Evolutionary conservation across 2,888 invertebrate genomes (phyloP), one percentile per base, ranked within the genome.

Genomic region (Syritta pipiens): DNA sequence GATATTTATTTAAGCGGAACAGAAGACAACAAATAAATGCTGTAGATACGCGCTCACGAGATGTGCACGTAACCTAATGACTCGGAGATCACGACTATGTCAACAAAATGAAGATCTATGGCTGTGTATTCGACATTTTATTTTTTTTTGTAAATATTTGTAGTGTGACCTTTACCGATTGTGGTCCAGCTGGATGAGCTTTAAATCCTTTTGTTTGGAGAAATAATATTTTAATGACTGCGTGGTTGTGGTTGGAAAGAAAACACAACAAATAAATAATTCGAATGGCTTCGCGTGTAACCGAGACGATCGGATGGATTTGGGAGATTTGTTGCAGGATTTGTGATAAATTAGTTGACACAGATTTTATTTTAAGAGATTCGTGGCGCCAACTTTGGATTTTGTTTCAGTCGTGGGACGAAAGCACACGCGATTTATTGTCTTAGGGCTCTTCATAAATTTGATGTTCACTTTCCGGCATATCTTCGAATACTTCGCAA

Each of bases 41-140:
- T 71, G 53, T 44, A 57, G 51, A 65, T 63, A 67, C 53, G 65
- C 59, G 65, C 48, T 53, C 59, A 49, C 40, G 59, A 51, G 65
- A 63, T 79, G 67, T 74, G 67, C 67, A 62, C 74, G 63, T 62
- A 72, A 35, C 72, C 79, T 74, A 79, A 79, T 79, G 79, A 68
- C 74, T 79, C 12, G 46, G 51, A 72, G 79, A 79, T 79, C 79
- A 79, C 67, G 79, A 72, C 74, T 74, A 60, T 74, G 71, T 77
- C 71, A 71, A 77, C 71, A 37, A 26, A 77, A 51, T 74, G 60
- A 74, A 74, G 79, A 79, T 79, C 72, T 79, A 79, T 79, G 48
- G 67, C 17, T 51, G 30, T 60, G 35, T 68, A 32, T 62, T 68
- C 22, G 55, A 53, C 62, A 28, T n/a, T n/a, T n/a, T n/a, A n/a